These are phyloP conservation scores for Lymantria dispar DNA, from an alignment of 2,888 invertebrate genomes.

Conservation along the genomic window DNA sequence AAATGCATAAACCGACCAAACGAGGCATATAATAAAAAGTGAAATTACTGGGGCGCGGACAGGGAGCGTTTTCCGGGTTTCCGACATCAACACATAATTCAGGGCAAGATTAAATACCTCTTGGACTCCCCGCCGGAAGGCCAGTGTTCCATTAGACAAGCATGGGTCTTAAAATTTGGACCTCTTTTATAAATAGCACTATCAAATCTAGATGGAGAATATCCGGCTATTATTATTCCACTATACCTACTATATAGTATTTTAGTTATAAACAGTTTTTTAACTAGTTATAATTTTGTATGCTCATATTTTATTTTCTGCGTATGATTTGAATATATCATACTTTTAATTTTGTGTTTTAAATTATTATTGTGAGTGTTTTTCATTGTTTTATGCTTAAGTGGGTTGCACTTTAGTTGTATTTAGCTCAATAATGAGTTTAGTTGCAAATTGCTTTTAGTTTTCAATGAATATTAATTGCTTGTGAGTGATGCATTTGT, in stretches of 20 bases:
- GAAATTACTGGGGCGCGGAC: slow-evolving; percentile 65
- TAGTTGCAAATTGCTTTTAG: no score
- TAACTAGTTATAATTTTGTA: neutral
- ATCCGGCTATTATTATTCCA: slow-evolving; percentile 20
- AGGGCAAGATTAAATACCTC: slow-evolving; percentile 76
- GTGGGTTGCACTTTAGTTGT: slow-evolving; percentile 3
- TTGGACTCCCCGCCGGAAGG: slow-evolving; percentile 69
- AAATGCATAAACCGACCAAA: slow-evolving; percentile 42
- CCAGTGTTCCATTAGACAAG: slow-evolving; percentile 67
- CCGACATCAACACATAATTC: slow-evolving; percentile 77
- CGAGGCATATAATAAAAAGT: slow-evolving; percentile 60
- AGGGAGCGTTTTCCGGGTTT: slow-evolving; percentile 67
- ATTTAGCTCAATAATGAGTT: neutral
- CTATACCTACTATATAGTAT: neutral
- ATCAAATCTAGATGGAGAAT: slow-evolving; percentile 31
- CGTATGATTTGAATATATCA: slow-evolving; percentile 6
- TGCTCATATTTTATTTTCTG: slow-evolving; percentile 11
- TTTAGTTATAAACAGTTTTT: neutral
- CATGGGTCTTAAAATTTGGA: slow-evolving; percentile 48
- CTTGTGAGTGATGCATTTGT: no score
- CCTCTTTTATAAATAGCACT: slow-evolving; percentile 47
- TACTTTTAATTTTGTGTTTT: slow-evolving; percentile 12
- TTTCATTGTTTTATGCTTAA: slow-evolving; percentile 9
- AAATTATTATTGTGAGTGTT: slow-evolving; percentile 5
- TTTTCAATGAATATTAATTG: no score